Evolutionary conservation across 2,113 vertebrate species (phyloP).

Genomic region (Notothenia rossii): DNA sequence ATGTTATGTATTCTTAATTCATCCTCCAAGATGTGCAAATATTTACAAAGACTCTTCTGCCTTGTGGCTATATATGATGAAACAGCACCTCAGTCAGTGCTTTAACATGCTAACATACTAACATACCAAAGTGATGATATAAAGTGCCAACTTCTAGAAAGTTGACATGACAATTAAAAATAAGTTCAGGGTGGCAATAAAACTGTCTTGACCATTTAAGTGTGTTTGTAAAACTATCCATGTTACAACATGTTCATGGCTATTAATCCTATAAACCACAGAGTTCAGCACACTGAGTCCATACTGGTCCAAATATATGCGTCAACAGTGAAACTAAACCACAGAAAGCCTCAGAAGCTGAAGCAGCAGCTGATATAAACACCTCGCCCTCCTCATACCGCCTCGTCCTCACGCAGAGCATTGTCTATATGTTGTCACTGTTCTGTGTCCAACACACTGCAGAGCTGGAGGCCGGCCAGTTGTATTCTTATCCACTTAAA

Average conservation of each 20-base stretch:
- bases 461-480: constrained; percentile 28
- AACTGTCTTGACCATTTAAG: constrained; percentile 28
- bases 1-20: neutral
- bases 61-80: constrained; percentile 27
- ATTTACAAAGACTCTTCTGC: constrained; percentile 42
- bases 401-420: constrained; percentile 24
- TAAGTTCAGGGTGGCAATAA: constrained; percentile 13
- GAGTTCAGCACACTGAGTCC: neutral
- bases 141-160: neutral
- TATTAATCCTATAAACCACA: neutral
- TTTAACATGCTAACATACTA: constrained; percentile 2
- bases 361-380: constrained; percentile 43
- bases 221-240: constrained; percentile 20
- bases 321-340: constrained; percentile 10
- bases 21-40: neutral
- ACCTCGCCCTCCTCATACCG: constrained; percentile 2
- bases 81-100: neutral
- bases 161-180: constrained; percentile 9
- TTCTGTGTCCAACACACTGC: constrained; percentile 22
- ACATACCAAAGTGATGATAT: neutral
- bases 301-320: neutral
- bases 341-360: constrained; percentile 31
- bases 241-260: neutral
- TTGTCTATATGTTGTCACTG: constrained; percentile 38
- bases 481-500: constrained; percentile 48